Percentiles rank a stretch among this genome's conserved stretches.
Conservation (phyloP, 2,113 vertebrate genomes). For the Mustela nigripes region DNA sequence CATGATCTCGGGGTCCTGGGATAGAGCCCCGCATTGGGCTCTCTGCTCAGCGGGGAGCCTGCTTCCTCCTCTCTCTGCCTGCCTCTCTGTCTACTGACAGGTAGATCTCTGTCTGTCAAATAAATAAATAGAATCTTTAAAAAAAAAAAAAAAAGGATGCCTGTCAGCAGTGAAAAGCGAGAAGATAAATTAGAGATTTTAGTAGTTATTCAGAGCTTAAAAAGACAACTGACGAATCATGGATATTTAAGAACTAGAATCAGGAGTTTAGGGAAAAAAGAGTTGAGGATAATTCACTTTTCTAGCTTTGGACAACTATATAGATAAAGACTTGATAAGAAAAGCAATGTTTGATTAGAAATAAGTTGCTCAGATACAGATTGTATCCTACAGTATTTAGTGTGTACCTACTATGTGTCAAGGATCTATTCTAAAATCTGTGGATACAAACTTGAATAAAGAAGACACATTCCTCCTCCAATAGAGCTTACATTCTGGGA, state of each 20-base stretch:
- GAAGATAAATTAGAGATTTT: not conserved
- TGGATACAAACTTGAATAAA: not conserved
- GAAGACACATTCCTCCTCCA: not conserved
- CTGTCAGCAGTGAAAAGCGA: not conserved
- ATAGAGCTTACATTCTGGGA: not conserved
- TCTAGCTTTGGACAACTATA: not conserved
- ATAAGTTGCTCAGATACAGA: not conserved
- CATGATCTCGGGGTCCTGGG: too few relatives aligned
- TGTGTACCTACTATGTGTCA: not conserved
- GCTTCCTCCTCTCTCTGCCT: too few relatives aligned
- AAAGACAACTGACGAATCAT: not conserved
- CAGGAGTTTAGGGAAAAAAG: not conserved
- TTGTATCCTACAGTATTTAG: constrained; percentile 21
- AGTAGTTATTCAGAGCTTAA: not conserved
- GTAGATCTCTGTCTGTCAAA: too few relatives aligned
- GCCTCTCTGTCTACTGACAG: too few relatives aligned
- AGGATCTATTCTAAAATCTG: not conserved
- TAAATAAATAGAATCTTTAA: too few relatives aligned
- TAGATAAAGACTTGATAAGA: not conserved
- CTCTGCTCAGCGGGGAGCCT: too few relatives aligned
- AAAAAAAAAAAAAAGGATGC: not conserved
- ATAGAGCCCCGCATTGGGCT: too few relatives aligned
- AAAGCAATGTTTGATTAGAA: not conserved
- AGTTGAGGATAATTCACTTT: not conserved
- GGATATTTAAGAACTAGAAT: not conserved